Evolutionary conservation across 2,113 vertebrate genomes (phyloP).

Genomic region (Trematocara unimaculatum): DNA sequence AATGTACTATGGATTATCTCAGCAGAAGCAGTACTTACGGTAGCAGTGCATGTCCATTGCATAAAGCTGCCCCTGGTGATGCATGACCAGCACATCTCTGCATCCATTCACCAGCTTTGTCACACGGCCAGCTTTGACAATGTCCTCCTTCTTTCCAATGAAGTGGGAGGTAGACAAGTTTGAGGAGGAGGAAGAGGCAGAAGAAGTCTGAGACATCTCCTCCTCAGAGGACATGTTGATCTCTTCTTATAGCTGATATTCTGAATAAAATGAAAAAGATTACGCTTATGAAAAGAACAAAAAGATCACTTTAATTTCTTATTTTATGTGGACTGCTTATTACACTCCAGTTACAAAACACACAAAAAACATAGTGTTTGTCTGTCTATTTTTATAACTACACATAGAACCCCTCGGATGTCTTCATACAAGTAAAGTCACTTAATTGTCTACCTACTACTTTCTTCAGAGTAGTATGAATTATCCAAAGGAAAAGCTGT

Average conservation of each 20-base stretch:
- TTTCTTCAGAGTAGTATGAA: neutral
- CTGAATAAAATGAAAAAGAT: neutral
- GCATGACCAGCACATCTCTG: constrained; percentile 85
- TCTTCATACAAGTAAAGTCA: neutral
- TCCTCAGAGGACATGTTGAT: constrained; percentile 48
- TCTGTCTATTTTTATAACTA: neutral
- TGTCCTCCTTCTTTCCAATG: constrained; percentile 79
- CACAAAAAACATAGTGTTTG: neutral
- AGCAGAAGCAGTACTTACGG: constrained; percentile 70
- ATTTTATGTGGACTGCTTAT: neutral
- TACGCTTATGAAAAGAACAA: neutral
- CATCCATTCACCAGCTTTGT: constrained; percentile 74
- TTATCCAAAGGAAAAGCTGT: neutral
- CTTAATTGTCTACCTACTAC: neutral
- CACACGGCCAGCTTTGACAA: constrained; percentile 71
- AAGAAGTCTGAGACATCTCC: constrained; percentile 2
- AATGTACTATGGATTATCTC: neutral
- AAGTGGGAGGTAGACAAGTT: constrained; percentile 21
- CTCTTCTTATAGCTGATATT: neutral
- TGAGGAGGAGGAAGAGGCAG: neutral
- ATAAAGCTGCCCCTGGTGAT: constrained; percentile 78
- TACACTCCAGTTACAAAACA: neutral
- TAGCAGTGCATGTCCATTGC: constrained; percentile 90
- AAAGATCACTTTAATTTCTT: neutral
- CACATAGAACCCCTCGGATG: neutral